These are phyloP conservation scores for Hylaeus volcanicus DNA, from an alignment of 1,140 invertebrate genomes.

Conservation along the genomic window DNA sequence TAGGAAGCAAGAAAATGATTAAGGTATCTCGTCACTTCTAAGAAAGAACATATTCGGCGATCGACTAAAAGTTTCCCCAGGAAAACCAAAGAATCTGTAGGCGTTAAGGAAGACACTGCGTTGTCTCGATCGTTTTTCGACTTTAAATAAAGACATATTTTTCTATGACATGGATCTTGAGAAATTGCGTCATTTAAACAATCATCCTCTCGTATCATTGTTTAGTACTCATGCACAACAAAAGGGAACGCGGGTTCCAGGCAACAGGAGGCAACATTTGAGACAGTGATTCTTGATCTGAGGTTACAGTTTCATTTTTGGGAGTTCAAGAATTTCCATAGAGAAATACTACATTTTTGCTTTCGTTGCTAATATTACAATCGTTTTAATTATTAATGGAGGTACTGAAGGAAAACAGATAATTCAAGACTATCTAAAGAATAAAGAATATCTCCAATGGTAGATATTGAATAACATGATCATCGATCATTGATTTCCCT, in stretches of 20 bases:
- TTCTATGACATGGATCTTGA: not conserved
- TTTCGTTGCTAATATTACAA: no score
- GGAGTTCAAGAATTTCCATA: no score
- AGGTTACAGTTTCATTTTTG: no score
- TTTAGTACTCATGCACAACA: not conserved
- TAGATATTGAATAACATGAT: no score
- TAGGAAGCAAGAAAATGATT: not conserved
- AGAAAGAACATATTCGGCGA: not conserved
- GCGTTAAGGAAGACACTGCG: conserved; percentile 19
- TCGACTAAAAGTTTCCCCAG: conserved; percentile 2
- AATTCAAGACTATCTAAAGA: no score
- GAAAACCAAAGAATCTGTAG: conserved; percentile 37
- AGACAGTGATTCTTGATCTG: not conserved
- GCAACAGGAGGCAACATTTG: not conserved
- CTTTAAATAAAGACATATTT: not conserved
- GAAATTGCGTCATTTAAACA: not conserved
- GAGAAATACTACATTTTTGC: no score
- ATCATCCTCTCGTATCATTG: not conserved
- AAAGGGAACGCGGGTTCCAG: not conserved
- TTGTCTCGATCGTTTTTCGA: not conserved
- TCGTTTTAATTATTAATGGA: no score
- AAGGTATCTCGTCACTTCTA: conserved; percentile 1
- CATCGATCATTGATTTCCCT: no score
- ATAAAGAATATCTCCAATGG: no score
- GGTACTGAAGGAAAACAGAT: no score